Evolutionary conservation across 2,888 invertebrate species (phyloP).

Genomic region (Volucella inanis): DNA sequence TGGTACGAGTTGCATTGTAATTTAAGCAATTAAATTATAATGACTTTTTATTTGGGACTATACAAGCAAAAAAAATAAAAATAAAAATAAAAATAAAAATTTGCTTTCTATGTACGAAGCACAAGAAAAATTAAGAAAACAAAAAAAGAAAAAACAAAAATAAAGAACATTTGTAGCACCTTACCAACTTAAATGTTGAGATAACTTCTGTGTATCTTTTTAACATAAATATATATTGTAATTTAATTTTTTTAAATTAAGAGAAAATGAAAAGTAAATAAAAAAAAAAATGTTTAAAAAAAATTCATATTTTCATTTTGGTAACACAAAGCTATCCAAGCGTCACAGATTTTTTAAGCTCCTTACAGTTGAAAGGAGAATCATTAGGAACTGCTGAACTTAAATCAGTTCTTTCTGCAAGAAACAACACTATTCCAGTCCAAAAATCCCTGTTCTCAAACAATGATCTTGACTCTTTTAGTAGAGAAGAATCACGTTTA

Average conservation of each 20-base stretch:
- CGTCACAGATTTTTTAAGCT: too few species aligned
- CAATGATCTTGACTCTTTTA: too few species aligned
- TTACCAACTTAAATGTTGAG: conserved; percentile 48
- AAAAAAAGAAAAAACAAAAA: conserved; percentile 28
- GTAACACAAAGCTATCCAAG: too few species aligned
- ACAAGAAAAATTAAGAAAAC: conserved; percentile 4
- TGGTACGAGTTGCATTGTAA: not conserved
- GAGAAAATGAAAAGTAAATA: conserved; percentile 73
- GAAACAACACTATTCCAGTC: too few species aligned
- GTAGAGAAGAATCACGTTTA: too few species aligned
- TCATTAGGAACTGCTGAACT: too few species aligned
- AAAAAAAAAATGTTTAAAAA: conserved; percentile 58
- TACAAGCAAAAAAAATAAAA: conserved; percentile 17
- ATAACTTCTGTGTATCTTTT: conserved; percentile 70
- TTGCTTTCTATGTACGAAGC: conserved; percentile 25
- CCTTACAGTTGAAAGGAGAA: too few species aligned
- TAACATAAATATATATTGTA: conserved; percentile 55
- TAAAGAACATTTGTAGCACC: conserved; percentile 33
- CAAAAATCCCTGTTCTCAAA: too few species aligned
- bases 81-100: conserved; percentile 4
- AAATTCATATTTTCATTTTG: not conserved
- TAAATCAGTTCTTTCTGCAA: too few species aligned
- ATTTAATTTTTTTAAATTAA: conserved; percentile 73
- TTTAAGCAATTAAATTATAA: not conserved
- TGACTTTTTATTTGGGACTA: conserved; percentile 52